Evolutionary conservation across 2,888 invertebrate species (phyloP).

Genomic region (Phortica magna): DNA sequence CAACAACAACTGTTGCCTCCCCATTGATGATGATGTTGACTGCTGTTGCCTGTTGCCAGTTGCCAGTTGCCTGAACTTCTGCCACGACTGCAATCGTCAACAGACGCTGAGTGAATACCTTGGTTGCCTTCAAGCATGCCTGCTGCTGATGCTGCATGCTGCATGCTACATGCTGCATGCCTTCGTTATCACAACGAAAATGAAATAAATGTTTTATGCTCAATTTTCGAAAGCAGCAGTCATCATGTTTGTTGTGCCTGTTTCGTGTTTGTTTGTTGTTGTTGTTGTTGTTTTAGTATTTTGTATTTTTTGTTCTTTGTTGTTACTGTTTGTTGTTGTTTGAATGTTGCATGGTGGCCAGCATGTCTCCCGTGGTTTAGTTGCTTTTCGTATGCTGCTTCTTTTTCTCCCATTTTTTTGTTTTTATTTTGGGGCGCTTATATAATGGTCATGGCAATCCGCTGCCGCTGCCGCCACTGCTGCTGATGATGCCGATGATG

Average conservation of each 20-base stretch:
- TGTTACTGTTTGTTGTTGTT: slow-evolving; percentile 42
- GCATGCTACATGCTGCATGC: slow-evolving; percentile 13
- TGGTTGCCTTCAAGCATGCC: slow-evolving; percentile 11
- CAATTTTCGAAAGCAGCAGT: slow-evolving; percentile 35
- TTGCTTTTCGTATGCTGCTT: slow-evolving; percentile 43
- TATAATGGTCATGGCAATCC: background rate
- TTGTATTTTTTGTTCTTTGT: slow-evolving; percentile 48
- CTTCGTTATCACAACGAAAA: slow-evolving; percentile 38
- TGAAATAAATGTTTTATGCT: slow-evolving; percentile 38
- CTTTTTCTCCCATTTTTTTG: slow-evolving; percentile 43
- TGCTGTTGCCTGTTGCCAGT: background rate
- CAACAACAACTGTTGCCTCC: slow-evolving; percentile 21
- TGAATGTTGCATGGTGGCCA: slow-evolving; percentile 63
- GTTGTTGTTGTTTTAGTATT: slow-evolving; percentile 44
- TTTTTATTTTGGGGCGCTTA: slow-evolving; percentile 15
- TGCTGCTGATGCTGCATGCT: background rate
- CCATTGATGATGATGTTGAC: slow-evolving; percentile 25
- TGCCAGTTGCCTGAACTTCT: background rate
- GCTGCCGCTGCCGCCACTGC: background rate
- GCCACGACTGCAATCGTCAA: too few species aligned
- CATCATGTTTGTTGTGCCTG: slow-evolving; percentile 31
- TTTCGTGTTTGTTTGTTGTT: slow-evolving; percentile 53
- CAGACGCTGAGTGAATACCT: background rate
- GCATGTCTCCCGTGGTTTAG: slow-evolving; percentile 65
- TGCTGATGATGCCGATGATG: background rate